phyloP scores from a whole-genome alignment of 2,113 vertebrate genomes.

The Gallinago undulata region DNA sequence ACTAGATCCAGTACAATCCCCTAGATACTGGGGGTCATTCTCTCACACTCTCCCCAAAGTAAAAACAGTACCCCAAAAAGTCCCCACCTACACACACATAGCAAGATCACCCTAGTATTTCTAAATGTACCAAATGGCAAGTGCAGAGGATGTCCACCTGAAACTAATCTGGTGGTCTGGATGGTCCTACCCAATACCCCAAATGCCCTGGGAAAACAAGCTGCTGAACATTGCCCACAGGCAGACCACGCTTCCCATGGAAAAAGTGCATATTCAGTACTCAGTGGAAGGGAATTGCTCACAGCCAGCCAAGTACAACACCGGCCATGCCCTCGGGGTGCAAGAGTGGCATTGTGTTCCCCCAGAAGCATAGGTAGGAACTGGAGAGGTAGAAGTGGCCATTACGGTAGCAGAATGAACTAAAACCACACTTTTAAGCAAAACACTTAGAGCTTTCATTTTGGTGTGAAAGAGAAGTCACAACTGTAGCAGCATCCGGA shows the following conservation, averaged over 20 bases:
- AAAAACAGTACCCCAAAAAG: background rate
- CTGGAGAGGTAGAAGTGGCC: background rate
- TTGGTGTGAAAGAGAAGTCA: background rate
- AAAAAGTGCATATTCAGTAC: fast-evolving
- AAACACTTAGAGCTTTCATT: background rate
- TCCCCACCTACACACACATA: background rate
- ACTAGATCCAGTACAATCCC: background rate
- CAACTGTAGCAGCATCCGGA: background rate
- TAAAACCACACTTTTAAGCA: background rate
- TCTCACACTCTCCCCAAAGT: background rate
- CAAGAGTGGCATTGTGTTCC: background rate
- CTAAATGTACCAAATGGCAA: background rate
- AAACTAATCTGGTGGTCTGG: background rate
- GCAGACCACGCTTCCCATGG: background rate
- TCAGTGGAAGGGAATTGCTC: background rate
- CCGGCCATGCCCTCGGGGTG: background rate
- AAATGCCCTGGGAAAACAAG: background rate
- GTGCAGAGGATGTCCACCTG: background rate
- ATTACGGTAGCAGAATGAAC: background rate
- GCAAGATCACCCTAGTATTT: background rate
- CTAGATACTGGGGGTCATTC: background rate
- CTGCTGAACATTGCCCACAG: background rate
- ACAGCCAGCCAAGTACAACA: fast-evolving
- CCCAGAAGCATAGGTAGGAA: background rate
- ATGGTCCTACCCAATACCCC: background rate